Base-by-base conservation (phyloP, 2,888 invertebrate genomes). In the Augochlorella aurata region DNA sequence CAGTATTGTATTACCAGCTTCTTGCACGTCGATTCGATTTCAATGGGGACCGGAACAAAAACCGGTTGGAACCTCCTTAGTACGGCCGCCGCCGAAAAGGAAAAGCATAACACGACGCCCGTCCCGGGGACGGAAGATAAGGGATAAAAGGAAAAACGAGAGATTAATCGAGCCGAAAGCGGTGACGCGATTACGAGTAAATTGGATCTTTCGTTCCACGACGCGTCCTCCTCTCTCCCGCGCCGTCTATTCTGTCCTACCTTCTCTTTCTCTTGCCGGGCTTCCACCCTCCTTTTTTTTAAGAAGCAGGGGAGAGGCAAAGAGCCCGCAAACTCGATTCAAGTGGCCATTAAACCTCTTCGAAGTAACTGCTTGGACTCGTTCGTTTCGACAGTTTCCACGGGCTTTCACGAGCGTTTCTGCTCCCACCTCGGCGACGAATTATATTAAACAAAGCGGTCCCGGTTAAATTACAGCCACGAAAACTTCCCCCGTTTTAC, bases 151-250 rank as follows among this genome's bases (percentile, higher is more conserved):
- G 71, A 79, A 74, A 76, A 79, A 84, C 71, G 77, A 77, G 80
- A 84, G 83, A 89, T 88, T 89, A 89, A 89, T 89, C 88, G 86
- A 73, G 66, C 82, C 78, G 81, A 85, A 85, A 86, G 85, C 84
- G 89, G 86, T 89, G 89, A 88, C 87, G 86, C 88, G 88, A 88
- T 89, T 89, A 89, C 86, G 83, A 79, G 86, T 89, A 88, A 88
- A 89, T 89, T 89, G 87, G 85, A 89, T 89, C 82, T 86, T 83
- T 81, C 82, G 82, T 88, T 86, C 82, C 89, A 80, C 73, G 74
- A 75, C 63, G 74, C 67, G 66, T 74, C 29, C 75, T 45, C 47
- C 58, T 73, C 66, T 52, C 61, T 49, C 54, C 54, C n/a, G 8
- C 61, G 38, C 14, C 21, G 21, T 54, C 12, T 54, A 54, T 54